Evolutionary conservation across 2,797 vertebrate species (phyloP).

Genomic region (Manis crassicaudata): DNA sequence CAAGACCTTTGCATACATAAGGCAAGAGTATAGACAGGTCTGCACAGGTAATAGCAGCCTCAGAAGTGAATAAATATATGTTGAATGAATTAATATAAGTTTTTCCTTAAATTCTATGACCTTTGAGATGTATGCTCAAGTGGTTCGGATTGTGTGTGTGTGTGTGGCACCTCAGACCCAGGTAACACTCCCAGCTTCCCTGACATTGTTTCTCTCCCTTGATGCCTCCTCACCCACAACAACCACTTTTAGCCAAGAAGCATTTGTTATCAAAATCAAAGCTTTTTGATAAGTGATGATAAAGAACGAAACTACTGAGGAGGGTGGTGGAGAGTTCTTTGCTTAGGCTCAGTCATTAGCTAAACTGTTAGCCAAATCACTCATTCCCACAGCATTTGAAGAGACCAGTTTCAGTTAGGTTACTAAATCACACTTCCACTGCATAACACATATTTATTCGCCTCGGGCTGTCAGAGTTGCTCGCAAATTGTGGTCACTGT

Average conservation of each 20-base stretch:
- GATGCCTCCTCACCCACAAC: background rate
- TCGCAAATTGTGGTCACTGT: background rate
- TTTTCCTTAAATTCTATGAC: background rate
- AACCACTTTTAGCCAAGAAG: background rate
- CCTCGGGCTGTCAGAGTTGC: background rate
- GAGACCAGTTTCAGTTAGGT: too few species aligned
- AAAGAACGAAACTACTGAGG: background rate
- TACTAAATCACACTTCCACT: background rate
- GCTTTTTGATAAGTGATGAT: background rate
- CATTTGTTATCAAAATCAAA: background rate
- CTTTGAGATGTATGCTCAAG: background rate
- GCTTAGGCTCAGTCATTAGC: background rate
- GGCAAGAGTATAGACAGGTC: background rate
- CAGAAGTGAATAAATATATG: background rate
- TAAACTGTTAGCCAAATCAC: background rate
- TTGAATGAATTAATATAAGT: background rate
- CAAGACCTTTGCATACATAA: background rate
- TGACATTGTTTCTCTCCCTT: background rate
- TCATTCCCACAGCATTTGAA: background rate
- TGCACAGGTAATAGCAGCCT: background rate
- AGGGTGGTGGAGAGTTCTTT: background rate
- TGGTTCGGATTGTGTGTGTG: background rate
- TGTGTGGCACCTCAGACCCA: background rate
- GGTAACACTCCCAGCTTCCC: background rate
- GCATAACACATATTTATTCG: rapidly evolving